A percentile compares a stretch with the other conserved stretches of the same genome.
Conservation (phyloP, 2,797 vertebrate species). For the Myripristis jacobus region DNA sequence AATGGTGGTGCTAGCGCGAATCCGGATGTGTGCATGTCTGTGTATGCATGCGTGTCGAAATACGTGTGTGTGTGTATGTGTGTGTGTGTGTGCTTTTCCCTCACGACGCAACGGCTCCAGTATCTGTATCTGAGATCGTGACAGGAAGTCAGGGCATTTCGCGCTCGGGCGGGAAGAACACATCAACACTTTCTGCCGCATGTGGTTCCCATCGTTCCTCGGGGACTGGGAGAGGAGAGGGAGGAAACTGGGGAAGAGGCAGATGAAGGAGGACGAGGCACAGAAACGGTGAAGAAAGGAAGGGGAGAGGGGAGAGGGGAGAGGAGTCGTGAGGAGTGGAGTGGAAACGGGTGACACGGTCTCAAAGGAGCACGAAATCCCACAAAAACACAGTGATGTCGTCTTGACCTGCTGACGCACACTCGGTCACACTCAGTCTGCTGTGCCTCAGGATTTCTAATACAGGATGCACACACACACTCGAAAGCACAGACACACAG, state of each 20-base stretch:
- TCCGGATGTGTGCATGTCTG: constrained; percentile 17
- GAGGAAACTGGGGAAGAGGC: constrained; percentile 37
- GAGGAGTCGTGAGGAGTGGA: not conserved
- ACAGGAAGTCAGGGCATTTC: constrained; percentile 70
- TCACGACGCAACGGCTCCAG: constrained; percentile 25
- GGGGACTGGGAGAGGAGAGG: constrained; percentile 57
- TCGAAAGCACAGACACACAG: not conserved
- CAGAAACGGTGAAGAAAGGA: constrained; percentile 7
- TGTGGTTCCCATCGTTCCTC: constrained; percentile 39
- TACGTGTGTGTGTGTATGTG: constrained; percentile 1
- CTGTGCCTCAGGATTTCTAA: not conserved
- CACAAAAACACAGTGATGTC: constrained; percentile 11
- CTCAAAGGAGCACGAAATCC: not conserved
- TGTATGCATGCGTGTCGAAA: not conserved
- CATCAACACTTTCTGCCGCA: constrained; percentile 48
- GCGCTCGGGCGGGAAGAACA: constrained; percentile 38
- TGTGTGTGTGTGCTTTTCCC: constrained; percentile 42
- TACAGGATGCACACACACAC: constrained; percentile 1
- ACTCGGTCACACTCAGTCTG: not conserved
- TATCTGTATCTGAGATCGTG: constrained; percentile 49
- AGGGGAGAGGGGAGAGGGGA: not conserved
- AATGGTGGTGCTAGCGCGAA: too few species aligned
- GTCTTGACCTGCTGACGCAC: not conserved
- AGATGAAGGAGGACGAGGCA: not conserved
- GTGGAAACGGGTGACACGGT: not conserved